These are phyloP conservation scores for Melanotaenia parkinsoni DNA, from an alignment of 2,797 vertebrate genomes.

Conservation along the genomic window DNA sequence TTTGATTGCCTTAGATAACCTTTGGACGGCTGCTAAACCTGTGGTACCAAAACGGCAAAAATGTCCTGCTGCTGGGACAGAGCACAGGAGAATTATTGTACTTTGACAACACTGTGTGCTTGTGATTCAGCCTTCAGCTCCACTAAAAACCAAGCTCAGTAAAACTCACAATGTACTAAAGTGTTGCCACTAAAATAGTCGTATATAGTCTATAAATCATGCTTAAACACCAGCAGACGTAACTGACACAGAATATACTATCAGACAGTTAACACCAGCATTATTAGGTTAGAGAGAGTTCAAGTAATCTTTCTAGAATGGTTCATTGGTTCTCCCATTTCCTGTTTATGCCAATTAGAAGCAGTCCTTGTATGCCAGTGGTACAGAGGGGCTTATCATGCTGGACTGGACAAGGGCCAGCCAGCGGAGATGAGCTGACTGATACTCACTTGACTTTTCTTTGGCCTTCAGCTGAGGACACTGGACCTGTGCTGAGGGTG, in stretches of 20 bases:
- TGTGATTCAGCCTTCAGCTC: neutral
- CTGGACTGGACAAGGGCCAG: constrained; percentile 42
- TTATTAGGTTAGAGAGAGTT: constrained; percentile 60
- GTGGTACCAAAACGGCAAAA: constrained; percentile 51
- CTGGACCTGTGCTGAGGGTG: constrained; percentile 68
- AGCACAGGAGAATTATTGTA: constrained; percentile 73
- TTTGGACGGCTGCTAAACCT: constrained; percentile 57
- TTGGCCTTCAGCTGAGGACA: constrained; percentile 77
- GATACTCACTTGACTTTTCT: constrained; percentile 91
- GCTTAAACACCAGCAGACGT: constrained; percentile 15
- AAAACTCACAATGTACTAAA: constrained; percentile 37
- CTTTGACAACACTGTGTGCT: constrained; percentile 50
- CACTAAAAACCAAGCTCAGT: constrained; percentile 7
- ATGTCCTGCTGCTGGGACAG: constrained; percentile 67
- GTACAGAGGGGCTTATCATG: constrained; percentile 58
- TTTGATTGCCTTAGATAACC: constrained; percentile 42
- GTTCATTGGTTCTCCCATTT: constrained; percentile 67
- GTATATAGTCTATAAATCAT: constrained; percentile 26
- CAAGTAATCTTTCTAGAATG: constrained; percentile 61
- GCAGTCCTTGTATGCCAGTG: constrained; percentile 44
- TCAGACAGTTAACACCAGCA: constrained; percentile 54
- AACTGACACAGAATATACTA: constrained; percentile 29
- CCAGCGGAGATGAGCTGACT: constrained; percentile 38
- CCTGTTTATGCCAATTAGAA: constrained; percentile 73
- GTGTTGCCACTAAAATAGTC: constrained; percentile 42